phyloP scores from a whole-genome alignment of 2,113 vertebrate genomes.

The Pavo muticus region DNA sequence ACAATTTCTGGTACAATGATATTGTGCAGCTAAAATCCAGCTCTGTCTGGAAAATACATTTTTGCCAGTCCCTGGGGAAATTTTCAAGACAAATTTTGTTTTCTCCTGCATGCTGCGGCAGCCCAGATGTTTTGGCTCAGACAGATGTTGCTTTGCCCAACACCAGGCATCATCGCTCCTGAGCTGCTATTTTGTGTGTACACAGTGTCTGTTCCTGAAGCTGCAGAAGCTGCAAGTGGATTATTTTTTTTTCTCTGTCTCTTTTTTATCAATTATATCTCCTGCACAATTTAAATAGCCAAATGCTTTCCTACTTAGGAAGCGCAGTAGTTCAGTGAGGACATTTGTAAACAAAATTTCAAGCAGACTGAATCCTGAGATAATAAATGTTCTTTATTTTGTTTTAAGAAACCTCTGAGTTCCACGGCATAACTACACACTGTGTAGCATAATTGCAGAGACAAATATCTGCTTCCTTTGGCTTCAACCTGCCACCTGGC shows the following conservation, averaged over 20 bases:
- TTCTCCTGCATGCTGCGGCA: background rate
- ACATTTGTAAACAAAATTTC: slow-evolving; percentile 39
- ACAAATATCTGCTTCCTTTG: background rate
- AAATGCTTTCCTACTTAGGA: slow-evolving; percentile 33
- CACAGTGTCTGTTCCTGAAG: slow-evolving; percentile 8
- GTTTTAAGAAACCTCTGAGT: background rate
- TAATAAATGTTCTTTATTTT: slow-evolving; percentile 3
- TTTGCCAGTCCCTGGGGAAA: background rate
- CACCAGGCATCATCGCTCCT: background rate
- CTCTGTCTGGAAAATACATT: background rate
- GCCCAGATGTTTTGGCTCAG: slow-evolving; percentile 57
- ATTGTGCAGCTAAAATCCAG: background rate
- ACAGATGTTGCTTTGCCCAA: slow-evolving; percentile 43
- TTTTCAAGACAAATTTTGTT: slow-evolving; percentile 22
- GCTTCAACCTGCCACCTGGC: background rate
- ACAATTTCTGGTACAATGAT: background rate
- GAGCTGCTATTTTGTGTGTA: slow-evolving; percentile 34
- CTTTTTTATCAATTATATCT: background rate
- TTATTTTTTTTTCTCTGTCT: background rate
- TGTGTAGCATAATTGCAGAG: background rate
- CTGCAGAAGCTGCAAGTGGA: background rate
- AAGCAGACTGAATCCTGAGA: background rate
- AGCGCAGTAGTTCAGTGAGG: background rate
- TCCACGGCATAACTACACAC: fast-evolving
- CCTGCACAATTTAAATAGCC: slow-evolving; percentile 24